Evolutionary conservation across 2,888 invertebrate species (phyloP).

Genomic region (Cerastoderma edule): DNA sequence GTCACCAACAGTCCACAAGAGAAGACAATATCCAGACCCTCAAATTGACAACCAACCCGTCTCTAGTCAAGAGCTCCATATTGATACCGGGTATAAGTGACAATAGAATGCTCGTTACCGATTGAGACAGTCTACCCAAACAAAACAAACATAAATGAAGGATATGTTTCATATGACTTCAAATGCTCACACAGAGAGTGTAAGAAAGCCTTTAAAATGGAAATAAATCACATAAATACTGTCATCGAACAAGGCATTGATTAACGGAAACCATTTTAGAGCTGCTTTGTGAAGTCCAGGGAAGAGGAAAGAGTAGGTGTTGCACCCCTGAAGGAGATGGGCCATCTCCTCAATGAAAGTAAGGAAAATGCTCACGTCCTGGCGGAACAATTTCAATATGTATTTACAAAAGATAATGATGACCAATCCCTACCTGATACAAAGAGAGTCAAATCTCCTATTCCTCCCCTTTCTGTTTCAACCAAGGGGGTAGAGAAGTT

Average conservation of each 20-base stretch:
- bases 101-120: slow-evolving; percentile 47
- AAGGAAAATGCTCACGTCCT: slow-evolving; percentile 49
- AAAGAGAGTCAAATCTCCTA: too few relatives aligned
- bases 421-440: too few relatives aligned
- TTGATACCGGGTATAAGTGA: slow-evolving; percentile 45
- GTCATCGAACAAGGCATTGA: slow-evolving; percentile 39
- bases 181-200: slow-evolving; percentile 42
- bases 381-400: slow-evolving; percentile 47
- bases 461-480: neutral
- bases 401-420: too few relatives aligned
- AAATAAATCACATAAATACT: slow-evolving; percentile 32
- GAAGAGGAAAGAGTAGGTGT: slow-evolving; percentile 46
- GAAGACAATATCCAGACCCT: slow-evolving; percentile 42
- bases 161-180: slow-evolving; percentile 27
- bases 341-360: slow-evolving; percentile 33
- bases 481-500: neutral
- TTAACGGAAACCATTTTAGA: slow-evolving; percentile 55
- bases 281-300: slow-evolving; percentile 48
- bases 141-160: too few relatives aligned
- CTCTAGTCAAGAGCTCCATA: slow-evolving; percentile 37
- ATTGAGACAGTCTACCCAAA: slow-evolving; percentile 24
- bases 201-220: slow-evolving; percentile 37
- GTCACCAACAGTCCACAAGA: slow-evolving; percentile 32
- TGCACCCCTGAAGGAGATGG: slow-evolving; percentile 48
- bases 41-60: slow-evolving; percentile 47